Evolutionary conservation across 1,140 invertebrate genomes (phyloP).

Genomic region (Dicyema japonicum): DNA sequence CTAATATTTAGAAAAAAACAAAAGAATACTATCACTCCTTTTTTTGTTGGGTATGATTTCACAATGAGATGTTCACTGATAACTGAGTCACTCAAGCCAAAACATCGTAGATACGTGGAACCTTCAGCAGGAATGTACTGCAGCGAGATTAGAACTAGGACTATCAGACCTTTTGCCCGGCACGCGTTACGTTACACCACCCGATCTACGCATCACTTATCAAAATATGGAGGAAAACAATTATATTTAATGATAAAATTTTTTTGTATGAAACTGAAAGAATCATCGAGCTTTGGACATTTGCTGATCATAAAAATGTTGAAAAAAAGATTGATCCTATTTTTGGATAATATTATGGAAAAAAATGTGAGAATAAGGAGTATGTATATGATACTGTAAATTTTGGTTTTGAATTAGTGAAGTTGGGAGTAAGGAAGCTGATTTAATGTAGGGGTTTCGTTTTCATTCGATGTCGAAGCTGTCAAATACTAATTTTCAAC

Average conservation of each 20-base stretch:
- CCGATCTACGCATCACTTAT: too few species aligned
- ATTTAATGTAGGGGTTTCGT: constrained; percentile 70
- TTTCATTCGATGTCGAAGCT: constrained; percentile 74
- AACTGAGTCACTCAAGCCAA: too few species aligned
- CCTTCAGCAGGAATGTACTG: too few species aligned
- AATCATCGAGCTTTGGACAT: constrained; percentile 50
- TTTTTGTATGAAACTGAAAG: constrained; percentile 64
- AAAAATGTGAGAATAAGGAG: constrained; percentile 76
- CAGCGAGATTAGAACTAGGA: too few species aligned
- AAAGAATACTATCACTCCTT: too few species aligned
- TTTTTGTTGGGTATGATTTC: too few species aligned
- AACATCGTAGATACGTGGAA: too few species aligned
- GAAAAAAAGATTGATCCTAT: constrained; percentile 66
- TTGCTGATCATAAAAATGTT: constrained; percentile 63
- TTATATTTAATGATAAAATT: constrained; percentile 69
- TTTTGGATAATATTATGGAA: constrained; percentile 66
- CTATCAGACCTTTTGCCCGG: too few species aligned
- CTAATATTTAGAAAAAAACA: too few species aligned
- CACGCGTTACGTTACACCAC: too few species aligned
- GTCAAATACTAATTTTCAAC: constrained; percentile 63
- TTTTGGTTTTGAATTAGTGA: too few species aligned
- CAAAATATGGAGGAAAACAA: constrained; percentile 53
- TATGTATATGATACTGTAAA: constrained; percentile 42
- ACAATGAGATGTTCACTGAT: too few species aligned
- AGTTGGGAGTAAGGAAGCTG: constrained; percentile 72